phyloP scores from a whole-genome alignment of 2,888 invertebrate species.

The Girardia tigrina region DNA sequence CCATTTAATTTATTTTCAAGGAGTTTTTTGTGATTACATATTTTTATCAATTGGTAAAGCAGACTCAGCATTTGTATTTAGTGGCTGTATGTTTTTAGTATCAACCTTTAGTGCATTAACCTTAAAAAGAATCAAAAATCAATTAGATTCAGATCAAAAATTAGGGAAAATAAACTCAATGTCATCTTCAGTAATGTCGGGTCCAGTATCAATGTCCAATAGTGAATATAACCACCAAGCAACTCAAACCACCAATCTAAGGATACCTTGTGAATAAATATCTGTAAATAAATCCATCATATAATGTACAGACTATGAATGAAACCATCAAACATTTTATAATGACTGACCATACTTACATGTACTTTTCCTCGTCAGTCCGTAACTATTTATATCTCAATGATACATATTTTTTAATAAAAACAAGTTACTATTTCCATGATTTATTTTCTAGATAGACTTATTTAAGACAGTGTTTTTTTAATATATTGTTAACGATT shows the following conservation, averaged over 20 bases:
- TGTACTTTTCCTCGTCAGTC: not conserved
- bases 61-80: not conserved
- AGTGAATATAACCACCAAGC: not conserved
- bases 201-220: not conserved
- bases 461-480: too few relatives aligned
- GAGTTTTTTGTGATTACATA: not conserved
- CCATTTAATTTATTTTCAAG: not conserved
- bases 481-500: too few relatives aligned
- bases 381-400: conserved; percentile 9
- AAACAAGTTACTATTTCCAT: too few relatives aligned
- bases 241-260: conserved; percentile 8
- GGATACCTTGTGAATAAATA: not conserved
- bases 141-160: not conserved
- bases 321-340: too few relatives aligned
- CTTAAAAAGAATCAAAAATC: not conserved
- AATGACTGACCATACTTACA: not conserved
- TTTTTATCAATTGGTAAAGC: not conserved
- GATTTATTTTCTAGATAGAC: too few relatives aligned
- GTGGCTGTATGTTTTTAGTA: not conserved
- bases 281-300: too few relatives aligned
- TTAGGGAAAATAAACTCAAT: not conserved
- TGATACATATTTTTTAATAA: not conserved
- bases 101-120: not conserved
- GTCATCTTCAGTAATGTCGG: not conserved
- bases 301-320: too few relatives aligned